Base-by-base conservation (phyloP, 2,113 vertebrate genomes). In the Nestor notabilis region DNA sequence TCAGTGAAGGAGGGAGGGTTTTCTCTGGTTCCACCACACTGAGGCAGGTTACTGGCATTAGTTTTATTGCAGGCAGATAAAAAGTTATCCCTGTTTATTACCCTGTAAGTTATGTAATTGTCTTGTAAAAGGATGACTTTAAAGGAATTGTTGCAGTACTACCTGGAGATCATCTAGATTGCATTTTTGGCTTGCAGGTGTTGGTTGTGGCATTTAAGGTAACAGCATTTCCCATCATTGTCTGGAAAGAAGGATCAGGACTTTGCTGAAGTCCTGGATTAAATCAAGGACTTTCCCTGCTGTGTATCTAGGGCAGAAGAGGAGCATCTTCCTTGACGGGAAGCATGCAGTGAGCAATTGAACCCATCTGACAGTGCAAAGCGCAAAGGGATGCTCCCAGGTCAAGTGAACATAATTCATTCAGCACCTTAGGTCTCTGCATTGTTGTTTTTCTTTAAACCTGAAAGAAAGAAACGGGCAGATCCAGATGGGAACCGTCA, bases 351-450 rank as follows among this genome's bases (percentile, higher is more conserved):
- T 2, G 5, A 77, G 46, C 53, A 5, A 1, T 33, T 41, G 41
- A 37, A 37, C 20, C 27, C 2, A 2, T 13, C n/a, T 8, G 35
- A 35, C 0, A 0, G 18, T 23, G 21, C 52, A 43, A 63, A 46
- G 58, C 3, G 19, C 47, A 39, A 72, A 47, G 44, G 43, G 66
- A 65, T 37, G 5, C 41, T 70, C 66, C 35, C 21, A 55, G 18
- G 18, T 50, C 28, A 35, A 13, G 44, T 4, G 25, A 28, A 53
- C n/a, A 46, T 5, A 33, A 61, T n/a, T 37, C 19, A 44, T 2
- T 33, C 31, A 87, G n/a, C 5, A 5, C n/a, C 55, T 61, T 1
- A 68, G 15, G 17, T 60, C 27, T 52, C 18, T 5, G 21, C 17
- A 43, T 43, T 72, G 72, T 39, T 24, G 0, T 14, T 56, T 78